Evolutionary conservation across 2,113 vertebrate species (phyloP).

Genomic region (Vombatus ursinus): DNA sequence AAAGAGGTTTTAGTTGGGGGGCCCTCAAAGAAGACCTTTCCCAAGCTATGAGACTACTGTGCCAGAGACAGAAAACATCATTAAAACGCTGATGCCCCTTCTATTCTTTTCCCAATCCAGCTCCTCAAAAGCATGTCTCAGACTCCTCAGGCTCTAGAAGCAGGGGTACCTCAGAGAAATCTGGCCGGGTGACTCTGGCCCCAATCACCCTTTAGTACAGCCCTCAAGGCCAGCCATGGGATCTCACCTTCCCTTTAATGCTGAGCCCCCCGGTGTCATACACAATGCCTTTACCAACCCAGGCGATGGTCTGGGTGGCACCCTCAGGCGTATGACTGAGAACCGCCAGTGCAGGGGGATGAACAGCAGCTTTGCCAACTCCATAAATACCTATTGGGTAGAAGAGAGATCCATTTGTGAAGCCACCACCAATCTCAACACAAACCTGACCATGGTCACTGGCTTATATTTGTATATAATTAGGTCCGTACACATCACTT

Average conservation of each 20-base stretch:
- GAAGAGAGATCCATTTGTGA: not conserved
- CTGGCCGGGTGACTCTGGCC: accelerated
- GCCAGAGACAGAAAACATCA: not conserved
- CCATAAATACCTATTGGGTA: constrained; percentile 93
- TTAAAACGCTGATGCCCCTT: not conserved
- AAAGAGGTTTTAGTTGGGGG: not conserved
- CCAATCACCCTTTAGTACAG: accelerated
- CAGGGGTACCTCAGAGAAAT: accelerated
- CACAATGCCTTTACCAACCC: constrained; percentile 99
- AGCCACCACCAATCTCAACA: not conserved
- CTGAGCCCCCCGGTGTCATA: constrained; percentile 99
- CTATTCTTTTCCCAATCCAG: not conserved
- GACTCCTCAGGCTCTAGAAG: not conserved
- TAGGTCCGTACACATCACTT: not conserved
- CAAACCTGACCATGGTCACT: not conserved
- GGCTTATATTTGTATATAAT: not conserved
- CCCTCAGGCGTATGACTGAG: constrained; percentile 95
- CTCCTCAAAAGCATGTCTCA: not conserved
- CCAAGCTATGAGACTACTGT: not conserved
- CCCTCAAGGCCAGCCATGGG: accelerated
- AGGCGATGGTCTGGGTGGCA: constrained; percentile 97
- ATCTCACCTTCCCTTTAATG: constrained; percentile 97
- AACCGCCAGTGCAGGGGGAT: constrained; percentile 94
- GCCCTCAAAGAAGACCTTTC: not conserved
- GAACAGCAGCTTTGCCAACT: constrained; percentile 94